These are phyloP conservation scores for Lepidothrix coronata DNA, from an alignment of 2,113 vertebrate genomes.

Conservation along the genomic window DNA sequence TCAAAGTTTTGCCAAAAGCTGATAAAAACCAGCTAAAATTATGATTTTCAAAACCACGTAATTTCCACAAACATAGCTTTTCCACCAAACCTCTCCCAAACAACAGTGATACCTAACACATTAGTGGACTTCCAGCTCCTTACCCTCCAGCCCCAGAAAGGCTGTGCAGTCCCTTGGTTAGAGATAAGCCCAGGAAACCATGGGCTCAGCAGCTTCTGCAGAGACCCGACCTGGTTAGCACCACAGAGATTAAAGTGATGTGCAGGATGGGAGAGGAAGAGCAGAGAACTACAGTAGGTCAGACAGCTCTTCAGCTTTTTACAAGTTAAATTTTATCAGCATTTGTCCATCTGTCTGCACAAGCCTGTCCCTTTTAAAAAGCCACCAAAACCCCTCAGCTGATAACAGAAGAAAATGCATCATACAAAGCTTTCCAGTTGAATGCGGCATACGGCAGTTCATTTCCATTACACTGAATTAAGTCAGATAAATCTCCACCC, in stretches of 20 bases:
- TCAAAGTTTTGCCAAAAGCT: not conserved
- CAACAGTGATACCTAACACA: rapidly evolving
- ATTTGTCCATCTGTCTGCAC: not conserved
- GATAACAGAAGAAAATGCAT: not conserved
- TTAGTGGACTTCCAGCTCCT: not conserved
- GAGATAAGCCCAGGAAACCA: not conserved
- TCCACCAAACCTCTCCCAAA: not conserved
- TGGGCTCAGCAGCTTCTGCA: not conserved
- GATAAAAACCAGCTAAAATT: not conserved
- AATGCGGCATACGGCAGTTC: not conserved
- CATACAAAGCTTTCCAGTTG: not conserved
- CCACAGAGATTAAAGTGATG: rapidly evolving
- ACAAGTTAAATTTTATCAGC: not conserved
- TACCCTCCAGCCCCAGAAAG: not conserved
- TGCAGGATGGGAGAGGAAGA: not conserved
- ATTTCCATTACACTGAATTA: not conserved
- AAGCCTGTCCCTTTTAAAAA: not conserved
- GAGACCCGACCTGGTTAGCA: not conserved
- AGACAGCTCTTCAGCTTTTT: not conserved
- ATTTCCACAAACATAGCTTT: not conserved
- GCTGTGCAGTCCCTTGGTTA: not conserved
- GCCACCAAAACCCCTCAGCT: not conserved
- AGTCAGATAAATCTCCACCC: not conserved
- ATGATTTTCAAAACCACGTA: not conserved
- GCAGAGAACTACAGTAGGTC: not conserved